Evolutionary conservation across 2,113 vertebrate genomes (phyloP).

Genomic region (Jaculus jaculus): DNA sequence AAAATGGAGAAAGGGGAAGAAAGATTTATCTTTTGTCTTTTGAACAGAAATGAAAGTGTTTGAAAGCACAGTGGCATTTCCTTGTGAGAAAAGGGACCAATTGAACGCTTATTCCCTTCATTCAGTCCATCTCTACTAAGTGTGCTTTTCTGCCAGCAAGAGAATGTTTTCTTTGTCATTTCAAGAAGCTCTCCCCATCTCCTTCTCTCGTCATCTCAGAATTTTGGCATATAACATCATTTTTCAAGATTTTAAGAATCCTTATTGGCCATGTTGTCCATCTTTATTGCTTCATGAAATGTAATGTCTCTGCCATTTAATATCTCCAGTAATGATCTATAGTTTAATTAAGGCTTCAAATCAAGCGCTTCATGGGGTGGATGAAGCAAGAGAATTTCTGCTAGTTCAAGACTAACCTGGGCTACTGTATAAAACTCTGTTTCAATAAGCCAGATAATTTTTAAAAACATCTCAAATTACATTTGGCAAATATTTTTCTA

Average conservation of each 20-base stretch:
- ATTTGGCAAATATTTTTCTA: slow-evolving; percentile 13
- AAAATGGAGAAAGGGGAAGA: neutral
- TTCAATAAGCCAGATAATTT: too few relatives aligned
- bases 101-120: too few relatives aligned
- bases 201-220: neutral
- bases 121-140: too few relatives aligned
- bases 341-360: neutral
- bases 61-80: too few relatives aligned
- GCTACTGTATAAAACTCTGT: too few relatives aligned
- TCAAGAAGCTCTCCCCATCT: neutral
- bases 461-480: neutral
- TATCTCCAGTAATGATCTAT: neutral
- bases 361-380: neutral
- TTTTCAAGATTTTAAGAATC: neutral
- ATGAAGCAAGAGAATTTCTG: too few relatives aligned
- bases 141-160: neutral
- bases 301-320: neutral
- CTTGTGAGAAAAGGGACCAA: too few relatives aligned
- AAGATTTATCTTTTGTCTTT: too few relatives aligned
- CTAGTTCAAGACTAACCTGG: too few relatives aligned
- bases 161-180: neutral
- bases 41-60: too few relatives aligned
- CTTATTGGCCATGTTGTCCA: neutral
- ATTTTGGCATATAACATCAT: neutral
- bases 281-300: neutral